Evolutionary conservation across 2,888 invertebrate genomes (phyloP).

Genomic region (Ichneumoninae sp.): DNA sequence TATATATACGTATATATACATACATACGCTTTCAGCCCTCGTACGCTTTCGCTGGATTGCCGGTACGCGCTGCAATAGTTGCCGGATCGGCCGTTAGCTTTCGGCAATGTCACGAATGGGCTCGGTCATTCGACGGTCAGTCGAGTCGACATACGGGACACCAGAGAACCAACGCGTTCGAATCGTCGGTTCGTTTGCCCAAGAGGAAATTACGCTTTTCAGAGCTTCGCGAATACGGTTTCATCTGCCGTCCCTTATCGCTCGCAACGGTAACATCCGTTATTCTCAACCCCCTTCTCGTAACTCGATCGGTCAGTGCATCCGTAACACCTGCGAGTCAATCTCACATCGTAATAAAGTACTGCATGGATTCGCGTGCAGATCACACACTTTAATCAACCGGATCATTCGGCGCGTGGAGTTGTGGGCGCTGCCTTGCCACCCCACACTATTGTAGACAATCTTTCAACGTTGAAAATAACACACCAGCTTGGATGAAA

Average conservation of each 20-base stretch:
- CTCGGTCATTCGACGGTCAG: conserved; percentile 3
- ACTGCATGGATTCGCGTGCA: background rate
- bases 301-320: conserved; percentile 15
- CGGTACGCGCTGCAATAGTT: background rate
- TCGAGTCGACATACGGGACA: background rate
- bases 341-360: background rate
- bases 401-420: background rate
- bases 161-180: background rate
- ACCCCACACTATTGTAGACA: background rate
- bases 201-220: conserved; percentile 35
- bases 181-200: conserved; percentile 9
- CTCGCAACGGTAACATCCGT: conserved; percentile 27
- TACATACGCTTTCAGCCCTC: background rate
- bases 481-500: background rate
- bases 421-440: too few relatives aligned
- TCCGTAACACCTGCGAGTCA: conserved; percentile 14
- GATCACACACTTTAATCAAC: background rate
- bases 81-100: background rate
- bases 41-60: background rate
- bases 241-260: conserved; percentile 17
- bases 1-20: background rate
- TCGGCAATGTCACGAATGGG: conserved; percentile 3
- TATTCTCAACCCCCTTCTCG: conserved; percentile 20
- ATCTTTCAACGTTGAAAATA: background rate
- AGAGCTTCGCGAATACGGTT: conserved; percentile 1